A percentile compares a stretch with the other conserved stretches of the same genome.
phyloP scores from a whole-genome alignment of 2,797 vertebrate genomes.

The Crypturellus tataupa region DNA sequence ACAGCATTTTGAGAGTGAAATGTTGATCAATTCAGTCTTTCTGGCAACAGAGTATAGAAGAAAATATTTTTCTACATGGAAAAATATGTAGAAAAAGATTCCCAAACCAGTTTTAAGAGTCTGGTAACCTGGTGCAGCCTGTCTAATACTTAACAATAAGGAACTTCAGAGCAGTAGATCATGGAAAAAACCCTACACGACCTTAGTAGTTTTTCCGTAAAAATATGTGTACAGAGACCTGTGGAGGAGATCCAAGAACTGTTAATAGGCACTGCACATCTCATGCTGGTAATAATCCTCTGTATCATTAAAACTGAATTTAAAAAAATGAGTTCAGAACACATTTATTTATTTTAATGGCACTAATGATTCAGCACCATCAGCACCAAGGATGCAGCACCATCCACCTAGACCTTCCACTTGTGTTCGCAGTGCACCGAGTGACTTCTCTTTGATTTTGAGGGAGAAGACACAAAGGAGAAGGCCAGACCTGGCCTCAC shows the following conservation, averaged over 20 bases:
- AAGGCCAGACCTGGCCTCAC: neutral
- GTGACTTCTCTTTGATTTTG: fast-evolving
- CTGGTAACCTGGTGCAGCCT: neutral
- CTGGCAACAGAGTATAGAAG: neutral
- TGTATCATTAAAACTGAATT: neutral
- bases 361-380: no score
- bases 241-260: neutral
- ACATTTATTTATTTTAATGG: neutral
- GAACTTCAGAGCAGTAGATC: neutral
- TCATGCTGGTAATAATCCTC: neutral
- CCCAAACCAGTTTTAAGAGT: neutral
- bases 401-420: neutral
- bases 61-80: neutral
- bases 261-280: neutral
- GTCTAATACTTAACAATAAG: neutral
- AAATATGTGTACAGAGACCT: neutral
- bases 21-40: neutral
- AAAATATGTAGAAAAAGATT: neutral
- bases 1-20: neutral
- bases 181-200: neutral
- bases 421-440: neutral
- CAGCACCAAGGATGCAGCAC: no score
- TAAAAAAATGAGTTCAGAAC: neutral
- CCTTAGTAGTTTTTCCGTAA: neutral
- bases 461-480: neutral